Conservation (phyloP, 92 coral and sea anemone genomes). For the Palythoa heliodiscus region DNA sequence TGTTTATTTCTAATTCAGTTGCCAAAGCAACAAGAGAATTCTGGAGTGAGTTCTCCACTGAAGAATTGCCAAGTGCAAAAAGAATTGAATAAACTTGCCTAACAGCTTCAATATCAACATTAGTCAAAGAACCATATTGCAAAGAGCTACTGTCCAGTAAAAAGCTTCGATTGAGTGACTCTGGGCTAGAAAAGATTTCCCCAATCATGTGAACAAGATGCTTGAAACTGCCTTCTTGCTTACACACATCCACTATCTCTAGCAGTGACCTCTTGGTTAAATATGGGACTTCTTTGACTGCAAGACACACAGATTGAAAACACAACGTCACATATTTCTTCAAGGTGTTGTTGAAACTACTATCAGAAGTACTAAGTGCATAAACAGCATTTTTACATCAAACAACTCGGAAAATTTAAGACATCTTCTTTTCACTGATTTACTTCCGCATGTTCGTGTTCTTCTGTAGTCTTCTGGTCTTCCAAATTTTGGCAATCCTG, state of each 20-base stretch:
- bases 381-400: no score
- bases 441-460: no score
- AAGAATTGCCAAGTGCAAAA: constrained; percentile 79
- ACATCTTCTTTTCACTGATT: no score
- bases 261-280: constrained; percentile 76
- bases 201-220: constrained; percentile 86
- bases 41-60: constrained; percentile 89
- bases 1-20: constrained; percentile 76
- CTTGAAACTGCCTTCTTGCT: constrained; percentile 70
- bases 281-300: constrained; percentile 57
- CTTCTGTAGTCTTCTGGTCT: no score
- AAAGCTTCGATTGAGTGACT: constrained; percentile 88
- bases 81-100: constrained; percentile 68
- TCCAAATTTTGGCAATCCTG: no score
- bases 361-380: not conserved
- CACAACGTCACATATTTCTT: no score
- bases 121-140: constrained; percentile 50
- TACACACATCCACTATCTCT: constrained; percentile 63
- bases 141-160: constrained; percentile 49
- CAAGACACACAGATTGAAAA: not conserved
- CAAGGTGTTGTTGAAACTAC: not conserved
- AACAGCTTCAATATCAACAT: constrained; percentile 87
- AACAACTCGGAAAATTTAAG: no score
- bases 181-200: constrained; percentile 84
- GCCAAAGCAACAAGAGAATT: constrained; percentile 84